Evolutionary conservation across 2,113 vertebrate genomes (phyloP), one percentile per base, ranked within the genome.

Genomic region (Galbula dea): DNA sequence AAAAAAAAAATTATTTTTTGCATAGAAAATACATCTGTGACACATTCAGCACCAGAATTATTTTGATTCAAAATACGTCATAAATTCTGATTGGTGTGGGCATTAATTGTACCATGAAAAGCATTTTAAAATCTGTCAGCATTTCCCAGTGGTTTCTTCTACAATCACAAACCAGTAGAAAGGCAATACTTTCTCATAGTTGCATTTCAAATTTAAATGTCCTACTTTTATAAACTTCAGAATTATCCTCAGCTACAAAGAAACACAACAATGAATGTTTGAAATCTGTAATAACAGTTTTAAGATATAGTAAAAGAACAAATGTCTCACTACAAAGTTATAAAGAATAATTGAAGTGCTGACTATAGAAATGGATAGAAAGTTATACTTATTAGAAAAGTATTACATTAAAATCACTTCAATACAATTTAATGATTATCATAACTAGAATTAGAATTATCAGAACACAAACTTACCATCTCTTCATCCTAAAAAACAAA

Each of bases 401-500:
- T 69, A 88, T 36, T 82, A 73, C 19, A 36, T 65, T 79, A 95
- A 59, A 15, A 73, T 22, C 21, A 67, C 21, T 74, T 88, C 20
- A 75, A 80, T 49, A 81, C 39, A 49, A 20, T 57, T 84, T 75
- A 37, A 51, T 48, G 81, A 58, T 51, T 26, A 71, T 27, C 39
- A 75, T 20, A 41, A 36, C 51, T 86, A 86, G 17, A 75, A 82
- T 78, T 48, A 82, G 36, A 65, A 57, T 46, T 41, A 91, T 43
- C 52, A 88, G 41, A 79, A 61, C 7, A 79, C 23, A 63, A 94
- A 84, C 61, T 91, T 83, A 88, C 54, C 65, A 32, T 52, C 48
- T 83, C 62, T 81, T 93, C 57, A 76, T 78, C 87, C 66, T 61
- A 75, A 65, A 54, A 52, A 89, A 12, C 52, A 86, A 92, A 95